Conservation (phyloP, 2,888 invertebrate species). For the Heliothis peltigera region DNA sequence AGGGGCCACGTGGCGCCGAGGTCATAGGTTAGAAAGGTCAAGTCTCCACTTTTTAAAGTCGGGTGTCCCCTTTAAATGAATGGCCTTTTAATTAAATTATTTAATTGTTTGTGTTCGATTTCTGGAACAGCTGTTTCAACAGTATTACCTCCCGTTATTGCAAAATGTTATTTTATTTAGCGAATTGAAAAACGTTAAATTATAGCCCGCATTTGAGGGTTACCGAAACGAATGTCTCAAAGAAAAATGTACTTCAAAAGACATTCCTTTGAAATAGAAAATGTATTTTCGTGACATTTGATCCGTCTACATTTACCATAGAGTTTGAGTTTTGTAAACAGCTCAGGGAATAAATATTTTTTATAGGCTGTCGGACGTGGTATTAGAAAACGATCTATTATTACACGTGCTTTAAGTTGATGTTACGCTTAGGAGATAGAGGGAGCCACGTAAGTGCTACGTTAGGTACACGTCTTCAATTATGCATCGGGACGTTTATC, state of each 20-base stretch:
- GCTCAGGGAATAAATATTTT: slow-evolving; percentile 33
- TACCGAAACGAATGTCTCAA: slow-evolving; percentile 44
- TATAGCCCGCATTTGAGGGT: slow-evolving; percentile 30
- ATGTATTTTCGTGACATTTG: slow-evolving; percentile 53
- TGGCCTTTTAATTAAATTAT: slow-evolving; percentile 63
- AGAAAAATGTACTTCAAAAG: slow-evolving; percentile 48
- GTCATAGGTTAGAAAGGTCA: slow-evolving; percentile 83
- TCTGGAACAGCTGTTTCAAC: slow-evolving; percentile 16
- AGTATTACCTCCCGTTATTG: slow-evolving; percentile 15
- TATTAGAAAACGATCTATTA: slow-evolving; percentile 73
- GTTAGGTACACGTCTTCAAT: slow-evolving; percentile 83
- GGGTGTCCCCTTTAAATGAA: slow-evolving; percentile 65
- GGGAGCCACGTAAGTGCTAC: slow-evolving; percentile 73
- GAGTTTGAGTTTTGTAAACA: slow-evolving; percentile 50
- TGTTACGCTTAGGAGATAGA: slow-evolving; percentile 68
- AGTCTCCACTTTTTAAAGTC: slow-evolving; percentile 67
- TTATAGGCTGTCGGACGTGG: slow-evolving; percentile 15
- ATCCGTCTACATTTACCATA: slow-evolving; percentile 41
- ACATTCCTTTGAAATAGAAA: slow-evolving; percentile 50
- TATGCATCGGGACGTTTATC: slow-evolving; percentile 87
- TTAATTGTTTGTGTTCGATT: slow-evolving; percentile 54
- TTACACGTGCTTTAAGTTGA: slow-evolving; percentile 69
- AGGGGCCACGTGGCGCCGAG: slow-evolving; percentile 81
- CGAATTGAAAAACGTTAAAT: slow-evolving; percentile 25
- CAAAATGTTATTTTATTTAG: slow-evolving; percentile 33